Base-by-base conservation (phyloP, 2,888 invertebrate species). In the Altica lythri region DNA sequence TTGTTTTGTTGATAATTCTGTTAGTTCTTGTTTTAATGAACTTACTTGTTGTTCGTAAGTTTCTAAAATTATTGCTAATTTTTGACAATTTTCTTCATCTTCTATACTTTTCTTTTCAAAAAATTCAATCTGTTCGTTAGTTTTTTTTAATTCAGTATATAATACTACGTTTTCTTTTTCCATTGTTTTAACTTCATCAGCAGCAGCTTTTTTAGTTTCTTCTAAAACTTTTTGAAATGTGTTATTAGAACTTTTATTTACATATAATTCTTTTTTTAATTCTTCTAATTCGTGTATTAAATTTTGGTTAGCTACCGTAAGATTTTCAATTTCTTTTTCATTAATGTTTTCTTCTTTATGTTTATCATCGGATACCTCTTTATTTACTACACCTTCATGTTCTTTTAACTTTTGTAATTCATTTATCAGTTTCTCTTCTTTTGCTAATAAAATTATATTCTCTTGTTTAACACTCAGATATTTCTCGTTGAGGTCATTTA, bases 381-480 rank as follows among this genome's bases (percentile, higher is more conserved):
- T 37, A 9, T 16, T 35, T 13, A 32, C 34, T 53, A 80, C 78
- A 14, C 68, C 75, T 40, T 55, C 34, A 25, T 17, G 8, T n/a
- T 50, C 14, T 43, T 45, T 73, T 51, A 82, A 77, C 47, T 80
- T 78, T 50, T 70, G 51, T 19, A 53, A 6, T 61, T 63, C 47
- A 2, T 29, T 47, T 10, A 17, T 47, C 18, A 49, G 32, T 27
- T 53, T 35, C 9, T 47, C 44, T 25, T 44, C 51, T 50, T 18
- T 54, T 3, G 4, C 19, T 16, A 27, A 6, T n/a, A 50, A 30
- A 14, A 47, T 48, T 38, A 46, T 42, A 6, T 57, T 57, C 22
- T 53, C 46, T 46, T 50, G 16, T 25, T 42, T 32, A 2, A 46
- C 19, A 27, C 10, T 42, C 1, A 35, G 4, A 8, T 44, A 35